Evolutionary conservation across 1,140 invertebrate genomes (phyloP).

Genomic region (Globodera ellingtonae): DNA sequence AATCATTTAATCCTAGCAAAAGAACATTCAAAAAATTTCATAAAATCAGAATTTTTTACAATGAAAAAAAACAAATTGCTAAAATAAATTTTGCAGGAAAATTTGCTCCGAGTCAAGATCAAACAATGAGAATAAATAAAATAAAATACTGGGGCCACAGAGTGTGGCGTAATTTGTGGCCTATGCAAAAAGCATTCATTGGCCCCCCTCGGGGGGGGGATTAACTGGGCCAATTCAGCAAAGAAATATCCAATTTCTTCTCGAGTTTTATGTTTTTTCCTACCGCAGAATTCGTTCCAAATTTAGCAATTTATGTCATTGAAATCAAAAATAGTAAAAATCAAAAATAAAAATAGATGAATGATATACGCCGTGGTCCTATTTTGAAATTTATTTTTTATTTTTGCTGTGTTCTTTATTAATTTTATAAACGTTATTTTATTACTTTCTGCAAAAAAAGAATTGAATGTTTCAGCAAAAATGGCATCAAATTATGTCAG

Average conservation of each 20-base stretch:
- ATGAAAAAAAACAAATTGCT: neutral
- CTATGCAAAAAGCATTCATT: neutral
- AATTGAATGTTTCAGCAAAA: no score
- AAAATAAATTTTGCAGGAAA: neutral
- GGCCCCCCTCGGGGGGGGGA: neutral
- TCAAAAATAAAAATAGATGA: no score
- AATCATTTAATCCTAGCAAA: no score
- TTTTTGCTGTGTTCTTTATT: no score
- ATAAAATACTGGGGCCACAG: no score
- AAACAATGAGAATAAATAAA: no score
- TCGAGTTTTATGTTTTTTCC: neutral
- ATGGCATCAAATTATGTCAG: no score
- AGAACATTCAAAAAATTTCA: neutral
- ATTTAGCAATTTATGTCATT: neutral
- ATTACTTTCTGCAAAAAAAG: no score
- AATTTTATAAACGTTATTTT: no score
- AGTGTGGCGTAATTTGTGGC: neutral
- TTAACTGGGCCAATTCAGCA: neutral
- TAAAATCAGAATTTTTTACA: neutral
- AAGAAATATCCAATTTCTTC: neutral
- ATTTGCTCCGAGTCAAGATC: neutral
- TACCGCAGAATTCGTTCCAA: neutral
- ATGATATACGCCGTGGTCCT: no score
- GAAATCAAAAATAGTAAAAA: no score
- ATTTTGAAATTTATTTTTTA: no score